phyloP scores from a whole-genome alignment of 1,140 invertebrate species.

The Bombus confusus region DNA sequence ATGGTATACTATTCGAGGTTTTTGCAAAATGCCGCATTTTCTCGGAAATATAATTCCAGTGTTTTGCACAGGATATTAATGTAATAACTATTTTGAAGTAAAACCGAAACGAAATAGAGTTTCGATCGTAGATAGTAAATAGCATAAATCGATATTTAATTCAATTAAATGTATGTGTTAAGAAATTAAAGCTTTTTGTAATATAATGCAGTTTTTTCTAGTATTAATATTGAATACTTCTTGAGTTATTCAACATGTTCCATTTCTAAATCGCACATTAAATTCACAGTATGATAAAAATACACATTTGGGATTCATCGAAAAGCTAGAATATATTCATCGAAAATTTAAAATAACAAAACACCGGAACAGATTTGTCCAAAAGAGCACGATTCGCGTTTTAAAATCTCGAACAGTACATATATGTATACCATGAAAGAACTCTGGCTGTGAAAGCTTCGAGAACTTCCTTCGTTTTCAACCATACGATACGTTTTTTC shows the following conservation, averaged over 20 bases:
- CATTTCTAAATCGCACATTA: too few relatives aligned
- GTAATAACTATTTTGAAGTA: too few relatives aligned
- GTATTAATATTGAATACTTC: background rate
- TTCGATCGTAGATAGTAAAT: background rate
- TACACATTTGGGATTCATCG: too few relatives aligned
- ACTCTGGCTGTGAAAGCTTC: background rate
- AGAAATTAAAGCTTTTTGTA: background rate
- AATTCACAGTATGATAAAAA: too few relatives aligned
- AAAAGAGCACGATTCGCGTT: background rate
- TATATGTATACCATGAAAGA: background rate
- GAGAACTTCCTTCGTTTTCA: slow-evolving; percentile 1
- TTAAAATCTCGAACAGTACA: background rate
- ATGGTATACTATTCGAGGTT: background rate
- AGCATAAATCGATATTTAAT: background rate
- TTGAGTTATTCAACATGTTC: too few relatives aligned
- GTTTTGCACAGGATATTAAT: background rate
- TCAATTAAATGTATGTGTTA: background rate
- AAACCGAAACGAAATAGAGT: background rate
- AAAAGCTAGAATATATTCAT: too few relatives aligned
- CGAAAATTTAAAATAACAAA: too few relatives aligned
- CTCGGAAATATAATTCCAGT: background rate
- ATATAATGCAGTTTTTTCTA: background rate
- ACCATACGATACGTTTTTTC: background rate
- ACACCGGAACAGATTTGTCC: too few relatives aligned
- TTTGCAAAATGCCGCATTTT: background rate